Conservation (phyloP, 1,140 invertebrate genomes). For the Zaprionus inermis region DNA sequence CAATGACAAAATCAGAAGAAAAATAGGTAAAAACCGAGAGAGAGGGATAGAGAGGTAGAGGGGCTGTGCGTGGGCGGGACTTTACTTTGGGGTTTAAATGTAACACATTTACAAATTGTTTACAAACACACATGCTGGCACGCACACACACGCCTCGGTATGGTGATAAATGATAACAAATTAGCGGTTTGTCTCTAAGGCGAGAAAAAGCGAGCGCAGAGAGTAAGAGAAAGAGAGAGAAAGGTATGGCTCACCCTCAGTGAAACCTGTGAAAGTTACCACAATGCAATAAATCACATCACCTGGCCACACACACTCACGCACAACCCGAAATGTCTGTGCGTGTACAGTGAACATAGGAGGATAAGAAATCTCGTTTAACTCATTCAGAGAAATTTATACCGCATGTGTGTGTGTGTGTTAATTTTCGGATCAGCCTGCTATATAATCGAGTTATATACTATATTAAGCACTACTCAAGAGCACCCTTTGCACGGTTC, state of each 20-base stretch:
- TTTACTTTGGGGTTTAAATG: constrained; percentile 76
- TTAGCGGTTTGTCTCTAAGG: constrained; percentile 77
- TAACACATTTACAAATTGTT: constrained; percentile 78
- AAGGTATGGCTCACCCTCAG: constrained; percentile 1
- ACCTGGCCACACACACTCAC: constrained; percentile 49
- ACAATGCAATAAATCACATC: constrained; percentile 76
- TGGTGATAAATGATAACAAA: constrained; percentile 78
- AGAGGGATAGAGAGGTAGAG: neutral
- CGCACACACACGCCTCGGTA: constrained; percentile 38
- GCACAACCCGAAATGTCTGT: neutral
- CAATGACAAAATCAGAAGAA: constrained; percentile 70
- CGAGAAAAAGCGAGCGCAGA: constrained; percentile 9
- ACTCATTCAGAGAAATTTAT: neutral
- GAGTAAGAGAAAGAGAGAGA: neutral
- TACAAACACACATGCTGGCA: constrained; percentile 54
- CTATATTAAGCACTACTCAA: neutral
- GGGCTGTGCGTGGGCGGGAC: constrained; percentile 15
- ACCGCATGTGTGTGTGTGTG: neutral
- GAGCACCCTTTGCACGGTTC: neutral
- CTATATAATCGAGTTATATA: neutral
- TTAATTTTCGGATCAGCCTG: neutral
- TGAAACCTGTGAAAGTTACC: constrained; percentile 74
- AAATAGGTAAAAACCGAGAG: constrained; percentile 16
- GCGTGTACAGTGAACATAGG: constrained; percentile 32
- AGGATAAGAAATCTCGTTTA: neutral